A percentile compares a stretch with the other conserved stretches of the same genome.
phyloP scores from a whole-genome alignment of 1,140 invertebrate species.

The Melipona quadrifasciata region DNA sequence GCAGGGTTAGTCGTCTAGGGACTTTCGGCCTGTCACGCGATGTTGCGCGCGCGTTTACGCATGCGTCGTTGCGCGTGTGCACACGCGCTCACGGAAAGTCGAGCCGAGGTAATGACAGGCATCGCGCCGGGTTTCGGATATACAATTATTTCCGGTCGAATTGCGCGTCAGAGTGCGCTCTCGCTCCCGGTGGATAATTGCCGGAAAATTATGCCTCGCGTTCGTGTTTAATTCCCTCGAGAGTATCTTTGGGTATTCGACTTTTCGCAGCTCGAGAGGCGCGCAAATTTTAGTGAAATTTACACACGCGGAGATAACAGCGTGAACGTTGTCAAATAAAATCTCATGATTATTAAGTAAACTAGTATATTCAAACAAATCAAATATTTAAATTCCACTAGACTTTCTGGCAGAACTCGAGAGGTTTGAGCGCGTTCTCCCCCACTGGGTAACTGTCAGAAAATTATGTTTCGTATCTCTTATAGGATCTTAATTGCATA shows the following conservation, averaged over 20 bases:
- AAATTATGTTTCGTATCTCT: no score
- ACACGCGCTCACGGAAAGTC: no score
- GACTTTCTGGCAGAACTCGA: no score
- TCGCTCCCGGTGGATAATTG: not conserved
- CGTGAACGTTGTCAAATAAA: no score
- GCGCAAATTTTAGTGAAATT: not conserved
- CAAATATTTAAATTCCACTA: no score
- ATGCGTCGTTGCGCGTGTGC: not conserved
- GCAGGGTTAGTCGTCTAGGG: not conserved
- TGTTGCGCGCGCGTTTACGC: not conserved
- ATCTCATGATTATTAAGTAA: no score
- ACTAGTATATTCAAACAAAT: no score
- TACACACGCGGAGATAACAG: not conserved
- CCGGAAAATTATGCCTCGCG: not conserved
- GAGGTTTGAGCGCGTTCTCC: no score
- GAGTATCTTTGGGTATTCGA: not conserved
- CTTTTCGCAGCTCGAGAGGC: not conserved
- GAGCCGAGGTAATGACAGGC: not conserved
- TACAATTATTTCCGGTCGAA: not conserved
- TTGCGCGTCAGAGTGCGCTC: not conserved
- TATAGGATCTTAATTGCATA: no score
- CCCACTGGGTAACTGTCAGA: no score
- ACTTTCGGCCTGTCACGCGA: constrained; percentile 9
- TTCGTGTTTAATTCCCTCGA: not conserved
- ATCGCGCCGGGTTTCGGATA: not conserved